Percentiles rank a stretch among this genome's conserved stretches.
These are phyloP conservation scores for Yponomeuta evonymella DNA, from an alignment of 2,888 invertebrate species.

Conservation along the genomic window DNA sequence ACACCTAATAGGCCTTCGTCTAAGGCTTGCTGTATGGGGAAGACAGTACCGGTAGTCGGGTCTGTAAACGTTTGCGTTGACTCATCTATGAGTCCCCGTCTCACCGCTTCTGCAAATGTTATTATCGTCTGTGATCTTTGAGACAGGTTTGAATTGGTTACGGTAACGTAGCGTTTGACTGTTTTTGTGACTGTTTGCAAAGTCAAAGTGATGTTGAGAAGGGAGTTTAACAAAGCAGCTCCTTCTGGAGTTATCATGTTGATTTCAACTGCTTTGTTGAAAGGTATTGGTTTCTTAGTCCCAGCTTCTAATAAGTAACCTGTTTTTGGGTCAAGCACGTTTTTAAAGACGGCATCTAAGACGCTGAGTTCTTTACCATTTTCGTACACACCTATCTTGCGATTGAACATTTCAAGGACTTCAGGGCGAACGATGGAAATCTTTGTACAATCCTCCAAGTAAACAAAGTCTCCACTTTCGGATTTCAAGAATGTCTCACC, in stretches of 20 bases:
- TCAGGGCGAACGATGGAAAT: constrained; percentile 88
- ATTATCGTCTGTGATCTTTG: constrained; percentile 77
- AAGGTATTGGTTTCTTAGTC: constrained; percentile 83
- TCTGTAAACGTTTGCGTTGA: constrained; percentile 84
- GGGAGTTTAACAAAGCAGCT: constrained; percentile 88
- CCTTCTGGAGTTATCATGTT: constrained; percentile 92
- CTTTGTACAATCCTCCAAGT: constrained; percentile 87
- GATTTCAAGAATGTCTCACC: constrained; percentile 84
- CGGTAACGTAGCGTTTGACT: constrained; percentile 87
- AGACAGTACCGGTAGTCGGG: constrained; percentile 82
- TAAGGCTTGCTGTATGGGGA: constrained; percentile 86
- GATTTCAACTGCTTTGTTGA: constrained; percentile 90
- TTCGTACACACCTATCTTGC: constrained; percentile 87
- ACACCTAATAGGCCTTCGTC: constrained; percentile 83
- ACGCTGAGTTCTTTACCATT: constrained; percentile 86
- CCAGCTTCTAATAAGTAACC: constrained; percentile 88
- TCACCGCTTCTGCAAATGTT: constrained; percentile 86
- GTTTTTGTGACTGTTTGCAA: constrained; percentile 91
- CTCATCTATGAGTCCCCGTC: constrained; percentile 87
- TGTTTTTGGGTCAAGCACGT: constrained; percentile 90
- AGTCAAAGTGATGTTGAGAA: constrained; percentile 91
- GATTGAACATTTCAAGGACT: constrained; percentile 89
- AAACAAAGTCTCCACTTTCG: constrained; percentile 84
- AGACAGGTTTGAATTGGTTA: constrained; percentile 79
- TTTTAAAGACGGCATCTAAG: constrained; percentile 91